Base-by-base conservation (phyloP, 2,797 vertebrate species). In the Selene dorsalis region DNA sequence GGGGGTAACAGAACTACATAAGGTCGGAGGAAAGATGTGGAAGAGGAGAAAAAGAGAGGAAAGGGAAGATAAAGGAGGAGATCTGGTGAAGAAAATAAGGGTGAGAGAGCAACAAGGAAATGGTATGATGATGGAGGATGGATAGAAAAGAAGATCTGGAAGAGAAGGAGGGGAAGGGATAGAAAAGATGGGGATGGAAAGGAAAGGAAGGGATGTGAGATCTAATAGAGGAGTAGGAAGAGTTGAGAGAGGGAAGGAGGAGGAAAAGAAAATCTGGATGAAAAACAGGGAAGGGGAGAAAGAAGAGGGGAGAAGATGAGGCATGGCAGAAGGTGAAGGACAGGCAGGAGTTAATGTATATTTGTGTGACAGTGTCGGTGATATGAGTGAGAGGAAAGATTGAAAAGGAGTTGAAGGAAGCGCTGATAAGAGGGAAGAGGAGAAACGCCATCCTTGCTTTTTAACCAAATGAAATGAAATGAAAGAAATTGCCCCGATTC, bases 81-180 rank as follows among this genome's bases (percentile, higher is more conserved):
- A 79, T 24, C 16, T 74, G 67, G 22, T 47, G 5, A 30, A 32
- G 69, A 52, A 79, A 84, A 77, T 45, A 78, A 70, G 32, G 32
- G 7, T 35, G 32, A 64, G 50, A 63, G n/a, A 69, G 61, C 20
- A 66, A 43, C 16, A 1, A 35, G 63, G 71, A 69, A 80, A 71
- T 26, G 80, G n/a, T 12, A 71, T 30, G 80, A 22, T 12, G 35
- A 56, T 30, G 43, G 64, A 47, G 24, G 50, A 72, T n/a, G 55
- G 43, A 47, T 14, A 16, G 17, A 17, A 79, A 70, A 69, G 17
- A 60, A 65, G 69, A 84, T 71, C 60, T 84, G 86, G 74, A 78
- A 41, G 43, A 32, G 30, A 75, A 66, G 30, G 17, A 60, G 13
- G 32, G n/a, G 13, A 66, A 41, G 14, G 3, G 20, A 12, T 8